Conservation (phyloP, 2,113 vertebrate species). For the Theristicus caerulescens region DNA sequence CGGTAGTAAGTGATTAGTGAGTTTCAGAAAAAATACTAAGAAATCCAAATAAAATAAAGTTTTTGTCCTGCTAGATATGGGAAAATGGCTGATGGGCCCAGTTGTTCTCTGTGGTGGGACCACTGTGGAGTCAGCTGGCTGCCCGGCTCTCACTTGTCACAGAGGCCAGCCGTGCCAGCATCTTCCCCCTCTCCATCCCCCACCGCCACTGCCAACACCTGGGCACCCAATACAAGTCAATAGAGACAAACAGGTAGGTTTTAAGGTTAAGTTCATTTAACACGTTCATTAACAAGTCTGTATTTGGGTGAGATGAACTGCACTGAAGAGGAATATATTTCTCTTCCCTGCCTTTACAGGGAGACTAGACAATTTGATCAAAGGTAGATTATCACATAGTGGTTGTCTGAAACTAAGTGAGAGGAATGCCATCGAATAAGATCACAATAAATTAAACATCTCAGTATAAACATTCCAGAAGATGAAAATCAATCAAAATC, state of each 20-base stretch:
- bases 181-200: rapidly evolving
- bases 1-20: not conserved
- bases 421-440: rapidly evolving
- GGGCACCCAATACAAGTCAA: not conserved
- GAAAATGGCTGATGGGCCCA: not conserved
- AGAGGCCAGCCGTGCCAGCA: not conserved
- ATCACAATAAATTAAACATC: not conserved
- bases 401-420: not conserved
- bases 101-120: not conserved
- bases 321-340: not conserved
- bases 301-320: not conserved
- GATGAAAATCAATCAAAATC: not conserved
- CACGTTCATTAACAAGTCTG: not conserved
- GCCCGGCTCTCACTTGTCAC: not conserved
- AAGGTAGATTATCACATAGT: not conserved
- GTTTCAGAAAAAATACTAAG: not conserved
- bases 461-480: not conserved
- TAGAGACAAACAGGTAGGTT: not conserved
- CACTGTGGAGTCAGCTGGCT: not conserved
- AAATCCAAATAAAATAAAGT: not conserved
- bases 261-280: not conserved
- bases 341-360: not conserved
- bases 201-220: rapidly evolving
- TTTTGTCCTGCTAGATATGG: not conserved
- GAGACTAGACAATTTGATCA: not conserved